Evolutionary conservation across 2,888 invertebrate species (phyloP).

Genomic region (Diogma glabrata): DNA sequence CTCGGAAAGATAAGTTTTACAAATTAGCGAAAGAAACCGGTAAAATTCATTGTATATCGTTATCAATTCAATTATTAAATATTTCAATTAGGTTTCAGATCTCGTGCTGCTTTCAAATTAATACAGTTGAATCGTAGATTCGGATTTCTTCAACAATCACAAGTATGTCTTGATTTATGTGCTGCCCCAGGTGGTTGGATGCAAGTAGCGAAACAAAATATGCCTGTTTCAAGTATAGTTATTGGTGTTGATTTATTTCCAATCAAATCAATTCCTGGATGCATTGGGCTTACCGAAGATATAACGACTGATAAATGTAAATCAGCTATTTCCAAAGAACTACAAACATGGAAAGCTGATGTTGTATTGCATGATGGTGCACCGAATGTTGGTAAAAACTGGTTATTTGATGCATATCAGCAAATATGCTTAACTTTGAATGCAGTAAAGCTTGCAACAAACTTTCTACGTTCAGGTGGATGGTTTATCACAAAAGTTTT

Average conservation of each 20-base stretch:
- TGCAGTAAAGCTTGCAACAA: conserved; percentile 82
- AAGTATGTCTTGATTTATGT: conserved; percentile 95
- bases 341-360: conserved; percentile 95
- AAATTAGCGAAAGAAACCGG: conserved; percentile 97
- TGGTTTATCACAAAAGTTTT: conserved; percentile 99
- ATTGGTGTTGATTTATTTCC: conserved; percentile 94
- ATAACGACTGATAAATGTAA: conserved; percentile 95
- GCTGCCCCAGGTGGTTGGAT: conserved; percentile 99
- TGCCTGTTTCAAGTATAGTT: conserved; percentile 92
- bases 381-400: conserved; percentile 93
- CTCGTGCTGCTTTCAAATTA: conserved; percentile 98
- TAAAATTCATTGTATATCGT: conserved; percentile 32
- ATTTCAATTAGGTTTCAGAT: conserved; percentile 67
- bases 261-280: conserved; percentile 81
- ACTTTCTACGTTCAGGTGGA: conserved; percentile 80
- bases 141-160: conserved; percentile 88
- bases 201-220: conserved; percentile 95
- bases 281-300: conserved; percentile 82
- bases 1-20: conserved; percentile 96
- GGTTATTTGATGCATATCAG: conserved; percentile 95
- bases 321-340: conserved; percentile 64
- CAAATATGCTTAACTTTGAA: conserved; percentile 86
- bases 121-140: conserved; percentile 96
- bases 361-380: conserved; percentile 95
- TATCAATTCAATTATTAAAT: conserved; percentile 7